Conservation (phyloP, 2,888 invertebrate genomes). For the Dugesia japonica region DNA sequence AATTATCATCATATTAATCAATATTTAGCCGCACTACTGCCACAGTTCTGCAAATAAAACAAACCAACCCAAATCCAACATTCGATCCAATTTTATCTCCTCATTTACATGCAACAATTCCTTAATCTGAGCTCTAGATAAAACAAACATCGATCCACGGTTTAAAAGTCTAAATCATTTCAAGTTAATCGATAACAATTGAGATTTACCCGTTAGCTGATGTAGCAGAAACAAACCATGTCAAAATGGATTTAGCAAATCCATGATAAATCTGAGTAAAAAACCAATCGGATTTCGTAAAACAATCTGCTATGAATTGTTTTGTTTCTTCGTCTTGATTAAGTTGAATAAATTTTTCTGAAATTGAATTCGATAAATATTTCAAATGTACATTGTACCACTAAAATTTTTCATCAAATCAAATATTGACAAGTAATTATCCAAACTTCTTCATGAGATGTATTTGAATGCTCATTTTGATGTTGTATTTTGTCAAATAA, state of each 20-base stretch:
- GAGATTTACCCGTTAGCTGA: constrained; percentile 86
- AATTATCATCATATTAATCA: background rate
- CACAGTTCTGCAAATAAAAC: background rate
- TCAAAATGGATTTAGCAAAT: constrained; percentile 65
- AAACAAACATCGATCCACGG: constrained; percentile 88
- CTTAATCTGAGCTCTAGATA: constrained; percentile 66
- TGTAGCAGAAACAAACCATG: constrained; percentile 78
- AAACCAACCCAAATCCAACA: constrained; percentile 58
- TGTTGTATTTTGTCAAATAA: constrained; percentile 25
- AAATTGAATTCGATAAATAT: background rate
- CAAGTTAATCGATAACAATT: background rate
- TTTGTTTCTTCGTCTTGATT: constrained; percentile 60
- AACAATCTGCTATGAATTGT: constrained; percentile 59
- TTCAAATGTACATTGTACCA: constrained; percentile 24
- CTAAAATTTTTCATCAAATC: constrained; percentile 16
- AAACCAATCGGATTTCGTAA: constrained; percentile 67
- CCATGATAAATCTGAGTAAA: constrained; percentile 78
- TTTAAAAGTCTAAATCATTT: constrained; percentile 44
- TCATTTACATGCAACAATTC: constrained; percentile 49
- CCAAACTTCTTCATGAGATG: background rate
- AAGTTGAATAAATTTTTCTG: background rate
- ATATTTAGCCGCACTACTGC: background rate
- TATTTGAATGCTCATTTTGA: background rate
- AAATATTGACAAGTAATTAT: no score
- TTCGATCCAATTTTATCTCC: constrained; percentile 38